Evolutionary conservation across 2,113 vertebrate genomes (phyloP), one percentile per base, ranked within the genome.

Genomic region (Chamaea fasciata): DNA sequence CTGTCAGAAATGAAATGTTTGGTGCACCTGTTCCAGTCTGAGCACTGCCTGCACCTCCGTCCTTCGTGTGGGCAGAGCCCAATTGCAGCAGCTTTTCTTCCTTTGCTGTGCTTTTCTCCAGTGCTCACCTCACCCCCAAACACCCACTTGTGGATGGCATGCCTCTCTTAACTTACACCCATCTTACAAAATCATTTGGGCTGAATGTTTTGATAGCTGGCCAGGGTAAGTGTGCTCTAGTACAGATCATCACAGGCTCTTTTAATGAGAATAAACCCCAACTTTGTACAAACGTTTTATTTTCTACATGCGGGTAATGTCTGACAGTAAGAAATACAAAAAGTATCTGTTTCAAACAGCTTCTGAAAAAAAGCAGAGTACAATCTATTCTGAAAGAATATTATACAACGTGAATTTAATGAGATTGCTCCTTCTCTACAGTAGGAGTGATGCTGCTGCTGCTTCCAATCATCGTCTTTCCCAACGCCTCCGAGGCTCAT

Each of bases 301-400:
- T 97, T 31, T 80, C 56, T 90, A 56, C 5, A 12, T 11, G 20
- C 62, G 42, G 47, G 13, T 50, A 37, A 84, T 10, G 4, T 76
- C 83, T 75, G 55, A 41, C 27, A 23, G 15, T 42, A 74, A 63
- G 88, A 86, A 90, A 77, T 82, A 82, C 5, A 94, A 91, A 94
- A 93, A 83, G 28, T 63, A 16, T 80, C 33, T 37, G 31, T 65
- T 47, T 53, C 9, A 41, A 93, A 85, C 14, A 59, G 41, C 74
- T 94, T 68, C 80, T 83, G 33, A 83, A 87, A 83, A 87, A 69
- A 83, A 92, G 15, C 41, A 59, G 67, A 80, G 69, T 52, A 50
- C 89, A 89, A 90, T 70, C 80, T 95, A 26, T 78, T 75, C 76
- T 90, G 63, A 79, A 90, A 84, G 31, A 95, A 63, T 92, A 90